A percentile compares a stretch with the other conserved stretches of the same genome.
Evolutionary conservation across 92 coral and sea anemone species (phyloP).

Genomic region (Nematostella vectensis): DNA sequence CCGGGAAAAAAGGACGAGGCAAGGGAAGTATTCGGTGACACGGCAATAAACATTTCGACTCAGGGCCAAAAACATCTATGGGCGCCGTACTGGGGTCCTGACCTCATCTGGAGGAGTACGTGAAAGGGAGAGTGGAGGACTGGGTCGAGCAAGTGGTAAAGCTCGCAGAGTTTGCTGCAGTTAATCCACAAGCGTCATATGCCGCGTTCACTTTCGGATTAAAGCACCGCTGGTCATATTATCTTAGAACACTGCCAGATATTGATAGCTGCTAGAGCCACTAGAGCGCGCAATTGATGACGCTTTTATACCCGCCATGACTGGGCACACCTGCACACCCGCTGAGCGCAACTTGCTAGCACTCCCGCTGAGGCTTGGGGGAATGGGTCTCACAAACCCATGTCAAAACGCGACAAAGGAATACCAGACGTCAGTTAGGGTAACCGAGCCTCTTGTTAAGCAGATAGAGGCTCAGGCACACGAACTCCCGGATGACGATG

Average conservation of each 20-base stretch:
- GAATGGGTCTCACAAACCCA: constrained; percentile 35
- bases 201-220: constrained; percentile 29
- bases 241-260: constrained; percentile 27
- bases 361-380: constrained; percentile 37
- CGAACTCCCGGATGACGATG: not conserved
- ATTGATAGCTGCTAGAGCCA: constrained; percentile 35
- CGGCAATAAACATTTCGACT: constrained; percentile 28
- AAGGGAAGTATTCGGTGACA: constrained; percentile 24
- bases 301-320: constrained; percentile 19
- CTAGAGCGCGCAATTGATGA: constrained; percentile 26
- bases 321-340: constrained; percentile 22
- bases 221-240: constrained; percentile 39
- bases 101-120: constrained; percentile 30
- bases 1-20: constrained; percentile 33
- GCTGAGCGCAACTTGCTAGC: constrained; percentile 25
- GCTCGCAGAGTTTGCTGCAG: constrained; percentile 34
- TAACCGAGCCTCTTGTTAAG: constrained; percentile 14
- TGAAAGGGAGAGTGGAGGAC: constrained; percentile 16
- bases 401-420: constrained; percentile 10
- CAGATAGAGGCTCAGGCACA: not conserved
- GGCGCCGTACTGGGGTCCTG: constrained; percentile 48
- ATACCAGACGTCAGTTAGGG: constrained; percentile 25
- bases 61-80: constrained; percentile 54
- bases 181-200: constrained; percentile 39
- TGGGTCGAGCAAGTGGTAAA: constrained; percentile 28